Conservation (phyloP, 1,140 invertebrate species). For the Gonioctena quinquepunctata region DNA sequence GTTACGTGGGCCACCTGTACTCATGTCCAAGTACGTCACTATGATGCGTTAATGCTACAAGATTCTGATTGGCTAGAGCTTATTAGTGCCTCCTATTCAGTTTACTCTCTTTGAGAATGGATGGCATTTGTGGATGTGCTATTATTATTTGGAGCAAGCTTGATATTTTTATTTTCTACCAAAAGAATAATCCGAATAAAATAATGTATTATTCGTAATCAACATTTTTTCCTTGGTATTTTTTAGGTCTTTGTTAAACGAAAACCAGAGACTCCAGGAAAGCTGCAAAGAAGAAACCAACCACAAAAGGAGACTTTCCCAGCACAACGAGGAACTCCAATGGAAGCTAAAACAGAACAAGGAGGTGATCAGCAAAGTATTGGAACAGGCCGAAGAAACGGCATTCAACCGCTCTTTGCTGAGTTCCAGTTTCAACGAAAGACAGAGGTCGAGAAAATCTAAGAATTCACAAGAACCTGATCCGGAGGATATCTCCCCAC, state of each 20-base stretch:
- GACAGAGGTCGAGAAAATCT: conserved; percentile 31
- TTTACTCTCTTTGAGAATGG: too few species aligned
- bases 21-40: too few species aligned
- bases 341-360: conserved; percentile 82
- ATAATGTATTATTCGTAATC: too few species aligned
- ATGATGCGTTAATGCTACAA: too few species aligned
- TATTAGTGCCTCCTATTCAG: too few species aligned
- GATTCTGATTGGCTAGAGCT: too few species aligned
- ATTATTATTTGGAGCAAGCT: too few species aligned
- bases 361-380: conserved; percentile 61
- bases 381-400: conserved; percentile 47
- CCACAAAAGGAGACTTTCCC: conserved; percentile 74
- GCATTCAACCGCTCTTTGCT: conserved; percentile 41
- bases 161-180: too few species aligned
- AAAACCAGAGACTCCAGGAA: conserved; percentile 74
- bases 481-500: conserved; percentile 57
- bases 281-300: conserved; percentile 72
- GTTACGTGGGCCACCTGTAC: too few species aligned
- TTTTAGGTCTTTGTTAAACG: conserved; percentile 41
- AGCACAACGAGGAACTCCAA: conserved; percentile 84
- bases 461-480: conserved; percentile 34
- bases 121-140: too few species aligned
- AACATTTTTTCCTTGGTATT: too few species aligned
- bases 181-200: too few species aligned
- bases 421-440: conserved; percentile 50